Conservation (phyloP, 2,113 vertebrate genomes). For the Phrynosoma blainvillii region DNA sequence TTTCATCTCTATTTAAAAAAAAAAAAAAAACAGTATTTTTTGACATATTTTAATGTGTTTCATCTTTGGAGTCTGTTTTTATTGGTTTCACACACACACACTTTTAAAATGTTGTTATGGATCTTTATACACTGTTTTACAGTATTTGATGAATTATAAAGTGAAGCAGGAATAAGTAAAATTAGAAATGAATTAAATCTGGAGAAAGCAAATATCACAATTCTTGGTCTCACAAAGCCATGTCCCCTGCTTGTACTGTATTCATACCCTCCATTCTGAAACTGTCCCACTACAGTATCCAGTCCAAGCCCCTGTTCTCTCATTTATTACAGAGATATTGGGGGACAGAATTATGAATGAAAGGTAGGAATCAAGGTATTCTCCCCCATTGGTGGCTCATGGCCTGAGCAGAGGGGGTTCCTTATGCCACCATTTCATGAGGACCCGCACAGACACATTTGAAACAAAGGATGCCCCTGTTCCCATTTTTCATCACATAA, state of each 20-base stretch:
- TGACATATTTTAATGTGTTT: neutral
- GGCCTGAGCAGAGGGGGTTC: too few relatives aligned
- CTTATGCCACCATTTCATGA: too few relatives aligned
- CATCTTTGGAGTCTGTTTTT: neutral
- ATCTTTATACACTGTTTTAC: neutral
- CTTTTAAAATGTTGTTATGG: neutral
- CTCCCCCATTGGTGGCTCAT: too few relatives aligned
- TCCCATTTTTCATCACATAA: too few relatives aligned
- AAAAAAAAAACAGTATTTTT: too few relatives aligned
- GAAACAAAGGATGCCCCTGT: too few relatives aligned
- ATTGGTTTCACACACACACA: neutral
- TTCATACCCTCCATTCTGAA: neutral
- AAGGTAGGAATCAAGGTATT: neutral
- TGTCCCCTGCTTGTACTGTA: too few relatives aligned
- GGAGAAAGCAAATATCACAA: neutral
- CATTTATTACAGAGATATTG: neutral
- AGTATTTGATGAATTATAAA: neutral
- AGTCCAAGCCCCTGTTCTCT: neutral
- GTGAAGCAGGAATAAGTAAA: neutral
- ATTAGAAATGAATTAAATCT: neutral
- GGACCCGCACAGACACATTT: too few relatives aligned
- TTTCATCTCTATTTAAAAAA: too few relatives aligned
- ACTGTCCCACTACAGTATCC: neutral
- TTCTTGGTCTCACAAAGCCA: neutral
- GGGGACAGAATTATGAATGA: neutral